Evolutionary conservation across 2,888 invertebrate species (phyloP), one percentile per base, ranked within the genome.

Genomic region (Chrysolina oricalcia): DNA sequence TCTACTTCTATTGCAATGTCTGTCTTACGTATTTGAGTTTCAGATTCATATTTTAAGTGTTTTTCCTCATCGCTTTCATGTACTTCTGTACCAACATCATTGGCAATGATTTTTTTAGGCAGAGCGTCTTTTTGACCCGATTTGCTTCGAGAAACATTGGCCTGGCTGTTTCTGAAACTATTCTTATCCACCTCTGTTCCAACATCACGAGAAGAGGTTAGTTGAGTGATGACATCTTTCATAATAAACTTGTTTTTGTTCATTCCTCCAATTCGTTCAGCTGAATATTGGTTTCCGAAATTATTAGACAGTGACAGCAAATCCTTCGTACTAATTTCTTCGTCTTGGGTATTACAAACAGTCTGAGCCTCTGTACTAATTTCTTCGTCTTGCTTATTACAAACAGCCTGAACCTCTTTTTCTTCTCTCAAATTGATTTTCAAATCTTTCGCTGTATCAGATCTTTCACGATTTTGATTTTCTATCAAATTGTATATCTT

Each of bases 401-500:
- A 35, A 23, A 23, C n/a, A 8, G 23, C 59, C 27, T 59, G 59
- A 27, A 59, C 35, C 27, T 59, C 59, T 27, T 59, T 59, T 59
- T 59, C 59, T 35, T 59, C 59, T 35, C 27, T 59, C 8, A 35
- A n/a, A n/a, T 59, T 27, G n/a, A 5, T 35, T 59, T 59, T 27
- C 15, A 13, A 11, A 27, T 15, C 27, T 59, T 59, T 59, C 9
- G n/a, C 35, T 9, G 13, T 59, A 11, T 9, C 59, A 35, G 27
- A 59, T 9, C n/a, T 23, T 59, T n/a, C 59, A 19, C 59, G 59
- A 59, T 59, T 59, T 59, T 35, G 27, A n/a, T 59, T 35, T 35
- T 59, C 59, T 27, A 59, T 59, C n/a, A 59, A 59, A 59, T 59
- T 59, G 59, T 35, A 59, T 59, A 59, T 35, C 15, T 59, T 59